A percentile compares a stretch with the other conserved stretches of the same genome.
phyloP scores from a whole-genome alignment of 1,140 invertebrate genomes.

The Philotrypesis tridentata region DNA sequence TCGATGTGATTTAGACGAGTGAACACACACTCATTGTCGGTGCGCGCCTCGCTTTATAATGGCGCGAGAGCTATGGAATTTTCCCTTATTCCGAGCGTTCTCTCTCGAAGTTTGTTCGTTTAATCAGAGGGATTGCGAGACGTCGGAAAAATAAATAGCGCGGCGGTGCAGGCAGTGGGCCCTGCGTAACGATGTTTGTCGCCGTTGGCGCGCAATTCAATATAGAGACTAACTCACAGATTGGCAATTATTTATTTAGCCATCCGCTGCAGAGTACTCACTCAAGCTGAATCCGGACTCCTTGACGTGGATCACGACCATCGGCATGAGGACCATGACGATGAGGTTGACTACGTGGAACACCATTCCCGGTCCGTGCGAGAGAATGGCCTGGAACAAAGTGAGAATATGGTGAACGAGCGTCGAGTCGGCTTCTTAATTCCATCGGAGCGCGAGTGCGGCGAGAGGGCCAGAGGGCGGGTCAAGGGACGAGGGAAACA shows the following conservation, averaged over 20 bases:
- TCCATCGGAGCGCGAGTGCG: neutral
- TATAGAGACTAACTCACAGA: neutral
- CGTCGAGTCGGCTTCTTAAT: neutral
- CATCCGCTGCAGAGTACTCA: constrained; percentile 75
- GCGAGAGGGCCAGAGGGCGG: neutral
- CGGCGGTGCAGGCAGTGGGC: too few species aligned
- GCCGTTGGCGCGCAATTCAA: neutral
- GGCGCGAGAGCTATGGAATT: neutral
- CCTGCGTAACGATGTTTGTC: neutral
- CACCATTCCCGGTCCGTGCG: constrained; percentile 79
- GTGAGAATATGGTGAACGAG: constrained; percentile 36
- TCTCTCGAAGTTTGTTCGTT: neutral
- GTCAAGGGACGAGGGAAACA: neutral
- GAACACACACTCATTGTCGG: neutral
- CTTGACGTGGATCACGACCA: constrained; percentile 85
- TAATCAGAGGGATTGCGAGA: neutral
- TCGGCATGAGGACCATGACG: constrained; percentile 84
- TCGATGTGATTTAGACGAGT: neutral
- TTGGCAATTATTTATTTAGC: neutral
- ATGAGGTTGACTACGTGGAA: constrained; percentile 86
- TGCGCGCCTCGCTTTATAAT: neutral
- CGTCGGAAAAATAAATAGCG: neutral
- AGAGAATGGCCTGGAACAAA: constrained; percentile 81
- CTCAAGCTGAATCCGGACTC: constrained; percentile 85
- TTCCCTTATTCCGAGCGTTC: neutral